Evolutionary conservation across 2,797 vertebrate species (phyloP).

Genomic region (Etheostoma nigrum): DNA sequence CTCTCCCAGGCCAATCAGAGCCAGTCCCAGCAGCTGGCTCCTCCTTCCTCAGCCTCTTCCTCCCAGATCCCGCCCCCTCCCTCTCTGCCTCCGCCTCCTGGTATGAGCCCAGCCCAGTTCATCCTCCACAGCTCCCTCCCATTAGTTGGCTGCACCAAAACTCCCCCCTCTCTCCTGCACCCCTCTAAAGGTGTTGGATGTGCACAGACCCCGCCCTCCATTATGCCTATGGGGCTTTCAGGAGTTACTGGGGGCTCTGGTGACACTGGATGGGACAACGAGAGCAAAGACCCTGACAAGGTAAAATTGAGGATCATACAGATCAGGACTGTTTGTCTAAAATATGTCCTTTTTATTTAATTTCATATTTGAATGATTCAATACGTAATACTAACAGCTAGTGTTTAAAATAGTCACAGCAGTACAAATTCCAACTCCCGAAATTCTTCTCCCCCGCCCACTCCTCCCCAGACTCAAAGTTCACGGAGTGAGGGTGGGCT

Average conservation of each 20-base stretch:
- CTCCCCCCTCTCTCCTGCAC: slow-evolving; percentile 86
- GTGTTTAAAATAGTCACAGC: too few relatives aligned
- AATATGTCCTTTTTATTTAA: too few relatives aligned
- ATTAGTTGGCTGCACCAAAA: slow-evolving; percentile 88
- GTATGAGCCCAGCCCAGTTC: slow-evolving; percentile 85
- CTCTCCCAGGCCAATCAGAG: slow-evolving; percentile 90
- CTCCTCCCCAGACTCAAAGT: too few relatives aligned
- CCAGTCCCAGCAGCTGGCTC: slow-evolving; percentile 79
- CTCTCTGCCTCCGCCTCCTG: slow-evolving; percentile 81
- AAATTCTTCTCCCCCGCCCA: too few relatives aligned
- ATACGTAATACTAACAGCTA: too few relatives aligned
- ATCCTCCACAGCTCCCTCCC: slow-evolving; percentile 90
- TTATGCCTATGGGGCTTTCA: slow-evolving; percentile 71
- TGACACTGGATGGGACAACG: slow-evolving; percentile 82
- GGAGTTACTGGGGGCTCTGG: slow-evolving; percentile 73
- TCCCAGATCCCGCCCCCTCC: slow-evolving; percentile 85
- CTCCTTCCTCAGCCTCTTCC: slow-evolving; percentile 80
- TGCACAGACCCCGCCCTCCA: slow-evolving; percentile 83
- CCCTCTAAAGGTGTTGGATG: slow-evolving; percentile 80
- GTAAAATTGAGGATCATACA: slow-evolving; percentile 55
- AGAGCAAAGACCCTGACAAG: slow-evolving; percentile 88
- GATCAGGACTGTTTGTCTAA: not conserved
- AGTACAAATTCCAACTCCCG: too few relatives aligned
- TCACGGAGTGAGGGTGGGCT: too few relatives aligned
- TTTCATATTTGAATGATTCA: too few relatives aligned